Evolutionary conservation across 2,888 invertebrate species (phyloP).

Genomic region (Acleris sparsana): DNA sequence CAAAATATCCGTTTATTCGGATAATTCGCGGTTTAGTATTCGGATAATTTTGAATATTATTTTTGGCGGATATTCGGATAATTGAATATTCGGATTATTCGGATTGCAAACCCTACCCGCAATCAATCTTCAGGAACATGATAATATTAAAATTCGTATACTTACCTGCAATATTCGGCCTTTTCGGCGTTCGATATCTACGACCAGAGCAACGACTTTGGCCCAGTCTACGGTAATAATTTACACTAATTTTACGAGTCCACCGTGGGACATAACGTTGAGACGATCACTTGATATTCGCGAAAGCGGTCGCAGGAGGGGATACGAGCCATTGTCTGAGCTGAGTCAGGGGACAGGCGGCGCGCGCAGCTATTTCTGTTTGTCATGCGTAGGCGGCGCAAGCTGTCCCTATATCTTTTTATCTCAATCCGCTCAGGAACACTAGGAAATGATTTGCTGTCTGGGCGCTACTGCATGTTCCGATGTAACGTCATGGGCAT

Average conservation of each 20-base stretch:
- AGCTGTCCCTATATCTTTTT: conserved; percentile 56
- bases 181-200: not conserved
- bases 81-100: too few species aligned
- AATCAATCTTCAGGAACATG: too few species aligned
- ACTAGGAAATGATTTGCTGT: conserved; percentile 42
- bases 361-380: conserved; percentile 73
- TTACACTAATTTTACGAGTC: conserved; percentile 13
- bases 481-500: not conserved
- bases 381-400: conserved; percentile 65
- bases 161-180: too few species aligned
- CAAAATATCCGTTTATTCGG: too few species aligned
- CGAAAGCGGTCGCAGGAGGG: conserved; percentile 67
- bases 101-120: too few species aligned
- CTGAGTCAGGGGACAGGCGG: conserved; percentile 71
- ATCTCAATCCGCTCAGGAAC: conserved; percentile 60
- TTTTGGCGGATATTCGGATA: too few species aligned
- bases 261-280: conserved; percentile 6
- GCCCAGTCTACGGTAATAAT: conserved; percentile 3
- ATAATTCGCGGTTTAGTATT: too few species aligned
- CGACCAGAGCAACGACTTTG: conserved; percentile 2
- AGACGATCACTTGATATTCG: conserved; percentile 55
- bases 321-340: conserved; percentile 72
- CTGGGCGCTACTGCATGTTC: conserved; percentile 3
- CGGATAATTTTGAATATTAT: too few species aligned
- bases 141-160: too few species aligned